A percentile compares a stretch with the other conserved stretches of the same genome.
These are phyloP conservation scores for Chionomys nivalis DNA, from an alignment of 2,113 vertebrate species.

Conservation along the genomic window DNA sequence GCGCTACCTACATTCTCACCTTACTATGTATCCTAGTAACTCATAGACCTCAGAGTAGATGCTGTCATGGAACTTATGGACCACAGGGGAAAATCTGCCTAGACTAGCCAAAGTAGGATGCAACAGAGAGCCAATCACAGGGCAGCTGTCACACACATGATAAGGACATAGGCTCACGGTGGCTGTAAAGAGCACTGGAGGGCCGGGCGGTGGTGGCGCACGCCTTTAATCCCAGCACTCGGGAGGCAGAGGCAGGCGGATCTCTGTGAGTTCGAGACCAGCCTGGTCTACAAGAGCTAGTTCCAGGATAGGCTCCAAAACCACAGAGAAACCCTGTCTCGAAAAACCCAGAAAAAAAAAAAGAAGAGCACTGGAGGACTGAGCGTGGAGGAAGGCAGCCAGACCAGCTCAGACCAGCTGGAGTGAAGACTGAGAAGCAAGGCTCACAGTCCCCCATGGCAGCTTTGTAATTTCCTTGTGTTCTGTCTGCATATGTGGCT, in stretches of 20 bases:
- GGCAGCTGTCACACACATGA: neutral
- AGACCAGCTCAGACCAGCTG: accelerated
- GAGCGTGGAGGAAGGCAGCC: too few species aligned
- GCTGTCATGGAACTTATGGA: neutral
- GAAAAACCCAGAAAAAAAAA: too few species aligned
- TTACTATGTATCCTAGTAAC: neutral
- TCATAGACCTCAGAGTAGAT: neutral
- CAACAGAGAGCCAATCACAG: neutral
- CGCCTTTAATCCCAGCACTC: too few species aligned
- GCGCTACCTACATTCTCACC: neutral
- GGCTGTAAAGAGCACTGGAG: neutral
- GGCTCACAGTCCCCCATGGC: accelerated
- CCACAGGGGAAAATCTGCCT: neutral
- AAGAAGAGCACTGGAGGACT: neutral
- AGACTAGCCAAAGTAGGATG: neutral
- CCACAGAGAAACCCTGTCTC: too few species aligned
- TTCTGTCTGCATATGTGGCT: accelerated
- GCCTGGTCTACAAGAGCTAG: too few species aligned
- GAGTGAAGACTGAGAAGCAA: too few species aligned
- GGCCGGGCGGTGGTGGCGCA: too few species aligned
- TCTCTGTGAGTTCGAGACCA: too few species aligned
- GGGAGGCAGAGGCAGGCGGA: too few species aligned
- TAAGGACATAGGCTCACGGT: neutral
- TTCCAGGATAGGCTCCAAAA: too few species aligned
- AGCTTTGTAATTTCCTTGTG: neutral